Conservation (phyloP, 1,140 invertebrate genomes). For the Lethrus apterus region DNA sequence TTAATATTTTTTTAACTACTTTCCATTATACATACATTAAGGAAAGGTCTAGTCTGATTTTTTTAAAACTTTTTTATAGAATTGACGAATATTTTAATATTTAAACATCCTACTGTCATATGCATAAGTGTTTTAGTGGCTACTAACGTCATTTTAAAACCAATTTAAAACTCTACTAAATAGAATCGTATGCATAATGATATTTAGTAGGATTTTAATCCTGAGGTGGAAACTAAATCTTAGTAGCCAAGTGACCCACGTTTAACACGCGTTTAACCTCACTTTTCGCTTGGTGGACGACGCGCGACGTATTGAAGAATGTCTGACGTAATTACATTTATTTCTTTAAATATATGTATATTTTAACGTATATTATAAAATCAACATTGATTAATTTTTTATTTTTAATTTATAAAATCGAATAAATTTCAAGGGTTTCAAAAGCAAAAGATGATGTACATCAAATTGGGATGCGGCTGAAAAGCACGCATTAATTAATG, state of each 20-base stretch:
- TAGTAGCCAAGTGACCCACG: background rate
- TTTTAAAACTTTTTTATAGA: too few relatives aligned
- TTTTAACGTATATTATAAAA: background rate
- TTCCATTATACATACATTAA: too few relatives aligned
- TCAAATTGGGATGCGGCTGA: background rate
- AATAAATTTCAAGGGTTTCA: background rate
- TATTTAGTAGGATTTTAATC: background rate
- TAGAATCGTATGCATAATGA: background rate
- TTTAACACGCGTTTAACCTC: background rate
- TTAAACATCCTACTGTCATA: too few relatives aligned
- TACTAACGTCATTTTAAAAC: constrained; percentile 1
- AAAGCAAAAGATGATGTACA: background rate
- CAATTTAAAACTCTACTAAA: background rate
- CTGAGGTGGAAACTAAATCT: background rate
- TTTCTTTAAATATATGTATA: background rate
- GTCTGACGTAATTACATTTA: background rate
- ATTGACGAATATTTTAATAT: too few relatives aligned
- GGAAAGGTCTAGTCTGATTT: too few relatives aligned
- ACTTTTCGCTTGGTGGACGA: background rate
- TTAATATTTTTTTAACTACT: too few relatives aligned
- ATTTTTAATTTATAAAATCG: background rate
- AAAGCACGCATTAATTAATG: background rate
- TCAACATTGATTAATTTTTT: background rate
- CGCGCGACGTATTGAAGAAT: background rate
- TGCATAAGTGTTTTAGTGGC: background rate